Percentiles rank a stretch among this genome's conserved stretches.
Evolutionary conservation across 2,113 vertebrate genomes (phyloP).

Genomic region (Cyanoderma ruficeps): DNA sequence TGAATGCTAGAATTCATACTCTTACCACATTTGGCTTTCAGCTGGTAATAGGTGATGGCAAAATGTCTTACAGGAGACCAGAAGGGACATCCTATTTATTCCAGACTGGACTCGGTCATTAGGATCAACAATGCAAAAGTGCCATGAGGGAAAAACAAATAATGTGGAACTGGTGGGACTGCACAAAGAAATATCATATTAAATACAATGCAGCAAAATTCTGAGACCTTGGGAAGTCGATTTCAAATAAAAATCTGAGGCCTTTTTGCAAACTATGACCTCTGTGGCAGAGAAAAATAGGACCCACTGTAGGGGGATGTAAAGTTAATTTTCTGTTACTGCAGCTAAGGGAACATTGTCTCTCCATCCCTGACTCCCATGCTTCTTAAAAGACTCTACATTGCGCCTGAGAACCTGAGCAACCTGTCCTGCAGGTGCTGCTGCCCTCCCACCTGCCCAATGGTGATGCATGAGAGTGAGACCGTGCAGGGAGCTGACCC

Average conservation of each 20-base stretch:
- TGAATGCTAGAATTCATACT: neutral
- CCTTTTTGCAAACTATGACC: neutral
- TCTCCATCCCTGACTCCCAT: neutral
- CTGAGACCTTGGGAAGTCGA: neutral
- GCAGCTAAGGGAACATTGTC: neutral
- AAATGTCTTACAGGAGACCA: neutral
- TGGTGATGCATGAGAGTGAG: rapidly evolving
- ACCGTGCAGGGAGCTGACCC: neutral
- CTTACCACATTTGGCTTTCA: neutral
- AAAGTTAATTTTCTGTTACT: neutral
- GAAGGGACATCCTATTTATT: neutral
- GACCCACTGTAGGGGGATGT: neutral
- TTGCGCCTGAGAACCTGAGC: neutral
- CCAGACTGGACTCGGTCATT: neutral
- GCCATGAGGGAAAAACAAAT: neutral
- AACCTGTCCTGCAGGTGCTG: neutral
- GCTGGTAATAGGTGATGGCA: neutral
- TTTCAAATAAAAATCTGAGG: neutral
- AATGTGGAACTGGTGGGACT: neutral
- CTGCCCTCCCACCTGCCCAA: neutral
- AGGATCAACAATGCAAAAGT: neutral
- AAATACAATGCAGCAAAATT: neutral
- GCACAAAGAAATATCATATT: neutral
- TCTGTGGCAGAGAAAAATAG: neutral
- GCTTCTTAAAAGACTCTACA: neutral